These are phyloP conservation scores for Orchesella flavescens DNA, from an alignment of 2,888 invertebrate species.

Conservation along the genomic window DNA sequence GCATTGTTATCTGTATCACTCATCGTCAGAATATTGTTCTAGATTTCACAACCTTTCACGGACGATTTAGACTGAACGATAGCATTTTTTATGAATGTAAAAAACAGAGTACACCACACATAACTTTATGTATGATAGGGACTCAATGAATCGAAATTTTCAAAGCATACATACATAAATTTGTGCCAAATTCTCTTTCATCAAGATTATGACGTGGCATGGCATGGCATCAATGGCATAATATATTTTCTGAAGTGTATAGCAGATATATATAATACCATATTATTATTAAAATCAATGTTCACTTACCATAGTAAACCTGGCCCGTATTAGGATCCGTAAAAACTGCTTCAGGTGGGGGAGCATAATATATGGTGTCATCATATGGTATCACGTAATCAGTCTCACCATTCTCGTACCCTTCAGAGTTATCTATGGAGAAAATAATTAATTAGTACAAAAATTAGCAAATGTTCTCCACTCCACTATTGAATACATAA, in stretches of 20 bases:
- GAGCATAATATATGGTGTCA: constrained; percentile 70
- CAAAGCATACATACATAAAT: no score
- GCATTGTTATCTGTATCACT: constrained; percentile 40
- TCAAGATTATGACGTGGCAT: no score
- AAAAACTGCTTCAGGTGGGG: constrained; percentile 71
- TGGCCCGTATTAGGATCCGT: constrained; percentile 72
- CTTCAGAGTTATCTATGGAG: constrained; percentile 72
- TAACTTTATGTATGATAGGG: no score
- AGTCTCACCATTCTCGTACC: constrained; percentile 72
- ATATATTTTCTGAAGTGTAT: no score
- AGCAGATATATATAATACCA: no score
- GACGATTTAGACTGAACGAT: constrained; percentile 50
- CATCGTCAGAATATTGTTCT: neutral
- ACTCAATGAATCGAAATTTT: no score
- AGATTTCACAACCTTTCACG: constrained; percentile 41
- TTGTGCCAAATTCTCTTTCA: no score
- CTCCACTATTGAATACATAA: no score
- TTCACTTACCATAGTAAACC: constrained; percentile 71
- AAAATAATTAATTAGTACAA: constrained; percentile 8
- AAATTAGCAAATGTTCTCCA: constrained; percentile 8
- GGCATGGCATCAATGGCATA: no score
- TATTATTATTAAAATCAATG: no score
- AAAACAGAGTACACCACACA: constrained; percentile 16
- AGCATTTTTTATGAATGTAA: neutral
- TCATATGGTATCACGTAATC: constrained; percentile 71